Base-by-base conservation (phyloP, 2,113 vertebrate species). In the Triplophysa siluroides region DNA sequence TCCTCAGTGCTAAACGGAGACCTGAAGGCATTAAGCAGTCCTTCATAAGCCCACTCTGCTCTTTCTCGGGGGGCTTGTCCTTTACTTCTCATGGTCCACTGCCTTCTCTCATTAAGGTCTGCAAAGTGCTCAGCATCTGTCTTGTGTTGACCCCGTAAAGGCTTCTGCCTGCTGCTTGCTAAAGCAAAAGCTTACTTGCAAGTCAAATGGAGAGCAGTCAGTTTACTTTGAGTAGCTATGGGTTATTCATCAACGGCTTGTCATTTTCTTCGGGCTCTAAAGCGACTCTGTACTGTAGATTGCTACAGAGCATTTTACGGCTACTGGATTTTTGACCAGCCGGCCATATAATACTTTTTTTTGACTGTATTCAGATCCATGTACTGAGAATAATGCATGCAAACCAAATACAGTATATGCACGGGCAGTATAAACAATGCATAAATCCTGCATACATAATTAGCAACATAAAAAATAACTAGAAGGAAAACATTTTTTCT, bases 121-220 rank as follows among this genome's bases (percentile, higher is more conserved):
- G 74, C 62, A 76, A 76, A 76, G 74, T 76, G 74, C 74, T 76
- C 74, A 65, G 74, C 74, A 76, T 76, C 74, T 76, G 74, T 76
- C 74, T 76, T 76, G 62, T 65, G 65, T 65, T 76, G 61, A 21
- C 45, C 62, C 50, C 65, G 74, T 65, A 76, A 76, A 65, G 45
- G 43, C 26, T 76, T 76, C 61, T 24, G 23, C 45, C 24, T 21
- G 62, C 62, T 65, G 38, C 58, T 26, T 65, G 61, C 43, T 41
- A 54, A 24, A 76, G 62, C 61, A 65, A 65, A 65, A 65, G 45
- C 61, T 65, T 76, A 65, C 74, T 50, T 76, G 74, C 45, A 64
- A 12, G 62, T 76, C 74, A 76, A 43, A 76, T 52, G 43, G 26
- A 65, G 62, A 47, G 18, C 24, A 75, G 43, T 21, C 58, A 76